Percentiles rank a stretch among this genome's conserved stretches.
Evolutionary conservation across 2,888 invertebrate genomes (phyloP).

Genomic region (Drosophila sordidapex): DNA sequence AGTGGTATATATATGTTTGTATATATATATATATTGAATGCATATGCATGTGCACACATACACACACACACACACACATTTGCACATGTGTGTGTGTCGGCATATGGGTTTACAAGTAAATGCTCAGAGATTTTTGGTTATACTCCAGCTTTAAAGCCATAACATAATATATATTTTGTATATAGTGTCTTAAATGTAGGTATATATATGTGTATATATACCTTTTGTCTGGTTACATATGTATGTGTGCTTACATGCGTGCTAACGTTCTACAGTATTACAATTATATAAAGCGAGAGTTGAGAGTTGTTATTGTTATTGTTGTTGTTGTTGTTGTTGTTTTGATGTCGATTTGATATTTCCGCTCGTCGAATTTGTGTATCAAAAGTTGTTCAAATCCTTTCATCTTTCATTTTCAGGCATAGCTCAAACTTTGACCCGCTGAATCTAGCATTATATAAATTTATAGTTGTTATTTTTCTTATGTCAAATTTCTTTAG

Average conservation of each 20-base stretch:
- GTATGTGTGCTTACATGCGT: constrained; percentile 13
- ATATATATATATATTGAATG: background rate
- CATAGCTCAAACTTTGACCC: constrained; percentile 13
- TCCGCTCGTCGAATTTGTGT: constrained; percentile 43
- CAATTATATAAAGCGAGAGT: constrained; percentile 23
- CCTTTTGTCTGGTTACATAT: constrained; percentile 11
- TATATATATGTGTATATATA: constrained; percentile 37
- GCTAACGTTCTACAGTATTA: constrained; percentile 24
- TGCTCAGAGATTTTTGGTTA: constrained; percentile 11
- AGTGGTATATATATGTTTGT: background rate
- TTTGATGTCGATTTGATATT: constrained; percentile 1
- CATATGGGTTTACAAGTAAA: constrained; percentile 24
- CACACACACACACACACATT: background rate
- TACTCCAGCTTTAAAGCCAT: constrained; percentile 22
- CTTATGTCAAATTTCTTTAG: constrained; percentile 40
- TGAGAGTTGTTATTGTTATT: constrained; percentile 4
- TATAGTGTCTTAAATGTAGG: constrained; percentile 24
- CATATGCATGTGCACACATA: background rate
- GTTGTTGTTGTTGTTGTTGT: background rate
- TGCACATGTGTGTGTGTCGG: constrained; percentile 3
- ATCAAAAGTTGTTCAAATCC: constrained; percentile 58
- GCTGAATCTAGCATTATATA: background rate
- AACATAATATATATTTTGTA: constrained; percentile 32
- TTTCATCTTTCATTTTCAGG: background rate
- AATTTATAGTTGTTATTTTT: constrained; percentile 12